These are phyloP conservation scores for Percopsis transmontana DNA, from an alignment of 2,113 vertebrate species.

Conservation along the genomic window DNA sequence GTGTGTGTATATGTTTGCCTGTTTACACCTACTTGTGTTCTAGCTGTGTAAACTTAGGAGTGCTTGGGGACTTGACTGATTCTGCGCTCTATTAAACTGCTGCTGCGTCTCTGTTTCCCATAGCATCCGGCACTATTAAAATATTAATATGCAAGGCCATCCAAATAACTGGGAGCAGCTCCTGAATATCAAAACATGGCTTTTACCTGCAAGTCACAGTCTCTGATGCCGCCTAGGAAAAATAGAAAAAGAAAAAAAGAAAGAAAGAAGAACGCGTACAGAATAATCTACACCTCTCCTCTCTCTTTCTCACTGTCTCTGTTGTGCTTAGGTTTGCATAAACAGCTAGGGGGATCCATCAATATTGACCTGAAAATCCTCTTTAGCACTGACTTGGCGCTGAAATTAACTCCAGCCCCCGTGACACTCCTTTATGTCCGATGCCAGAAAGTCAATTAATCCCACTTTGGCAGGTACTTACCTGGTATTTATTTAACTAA, in stretches of 20 bases:
- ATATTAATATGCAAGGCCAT: conserved; percentile 73
- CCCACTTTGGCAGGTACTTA: no score
- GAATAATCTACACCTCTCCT: neutral
- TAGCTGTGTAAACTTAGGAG: conserved; percentile 35
- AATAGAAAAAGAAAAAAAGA: no score
- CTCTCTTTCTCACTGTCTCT: neutral
- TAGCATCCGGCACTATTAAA: conserved; percentile 73
- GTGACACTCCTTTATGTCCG: no score
- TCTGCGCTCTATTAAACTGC: conserved; percentile 60
- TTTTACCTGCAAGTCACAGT: conserved; percentile 37
- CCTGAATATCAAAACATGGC: conserved; percentile 28
- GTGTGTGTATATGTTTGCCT: conserved; percentile 8
- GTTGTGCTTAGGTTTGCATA: neutral
- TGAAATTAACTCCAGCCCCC: neutral
- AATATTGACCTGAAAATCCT: neutral
- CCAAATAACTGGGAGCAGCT: conserved; percentile 63
- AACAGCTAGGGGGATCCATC: neutral
- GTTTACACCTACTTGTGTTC: conserved; percentile 43
- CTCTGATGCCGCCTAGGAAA: no score
- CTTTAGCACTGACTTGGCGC: neutral
- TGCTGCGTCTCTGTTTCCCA: conserved; percentile 67
- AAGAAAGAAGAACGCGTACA: no score
- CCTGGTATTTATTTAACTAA: no score
- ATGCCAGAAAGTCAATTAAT: no score
- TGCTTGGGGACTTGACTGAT: conserved; percentile 44